Percentiles rank a stretch among this genome's conserved stretches.
Conservation (phyloP, 2,113 vertebrate species). For the Cyrtonyx montezumae region DNA sequence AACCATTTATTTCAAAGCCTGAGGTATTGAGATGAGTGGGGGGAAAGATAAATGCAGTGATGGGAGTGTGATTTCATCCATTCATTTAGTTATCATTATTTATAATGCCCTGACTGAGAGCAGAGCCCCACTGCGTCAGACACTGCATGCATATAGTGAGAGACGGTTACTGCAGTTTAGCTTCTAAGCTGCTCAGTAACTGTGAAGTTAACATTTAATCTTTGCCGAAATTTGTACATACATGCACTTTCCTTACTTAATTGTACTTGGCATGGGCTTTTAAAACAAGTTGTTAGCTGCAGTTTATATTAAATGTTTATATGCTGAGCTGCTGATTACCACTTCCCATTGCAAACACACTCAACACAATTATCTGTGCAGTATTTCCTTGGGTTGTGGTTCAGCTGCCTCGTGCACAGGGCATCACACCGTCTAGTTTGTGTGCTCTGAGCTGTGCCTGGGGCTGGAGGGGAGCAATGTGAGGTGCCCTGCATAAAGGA, state of each 20-base stretch:
- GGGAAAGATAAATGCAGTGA: not conserved
- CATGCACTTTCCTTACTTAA: not conserved
- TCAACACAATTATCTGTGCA: not conserved
- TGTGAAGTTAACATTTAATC: not conserved
- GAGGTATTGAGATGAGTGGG: not conserved
- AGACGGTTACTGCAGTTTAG: not conserved
- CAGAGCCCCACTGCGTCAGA: not conserved
- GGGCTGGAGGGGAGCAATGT: not conserved
- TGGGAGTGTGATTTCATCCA: not conserved
- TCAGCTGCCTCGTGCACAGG: not conserved
- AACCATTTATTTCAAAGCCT: constrained; percentile 72
- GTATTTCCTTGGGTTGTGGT: not conserved
- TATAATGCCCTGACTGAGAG: not conserved
- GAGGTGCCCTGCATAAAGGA: fast-evolving
- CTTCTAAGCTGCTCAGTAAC: not conserved
- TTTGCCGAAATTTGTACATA: not conserved
- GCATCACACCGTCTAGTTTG: fast-evolving
- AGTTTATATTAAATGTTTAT: not conserved
- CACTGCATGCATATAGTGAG: not conserved
- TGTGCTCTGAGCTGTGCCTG: fast-evolving
- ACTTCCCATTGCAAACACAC: not conserved
- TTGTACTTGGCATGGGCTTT: fast-evolving
- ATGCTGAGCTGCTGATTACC: not conserved
- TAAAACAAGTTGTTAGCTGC: not conserved
- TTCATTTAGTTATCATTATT: constrained; percentile 54